Conservation (phyloP, 1,140 invertebrate genomes). For the Bombus impatiens region DNA sequence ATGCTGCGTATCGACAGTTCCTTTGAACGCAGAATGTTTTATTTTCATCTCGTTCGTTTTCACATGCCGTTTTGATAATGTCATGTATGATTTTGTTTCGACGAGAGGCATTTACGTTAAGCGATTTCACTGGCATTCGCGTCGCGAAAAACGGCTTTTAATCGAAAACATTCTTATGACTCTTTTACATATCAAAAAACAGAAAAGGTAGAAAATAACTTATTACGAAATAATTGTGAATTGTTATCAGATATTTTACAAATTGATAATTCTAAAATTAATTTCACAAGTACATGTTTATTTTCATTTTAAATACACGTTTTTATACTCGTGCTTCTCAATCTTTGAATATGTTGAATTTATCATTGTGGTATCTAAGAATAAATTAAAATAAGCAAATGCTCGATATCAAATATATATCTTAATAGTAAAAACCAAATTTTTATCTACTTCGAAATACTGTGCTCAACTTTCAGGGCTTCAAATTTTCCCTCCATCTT, state of each 20-base stretch:
- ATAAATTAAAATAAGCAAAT: too few relatives aligned
- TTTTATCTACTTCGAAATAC: neutral
- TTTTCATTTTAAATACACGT: neutral
- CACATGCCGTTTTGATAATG: conserved; percentile 4
- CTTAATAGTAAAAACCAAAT: too few relatives aligned
- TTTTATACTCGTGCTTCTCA: neutral
- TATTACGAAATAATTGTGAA: neutral
- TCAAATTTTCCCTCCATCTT: neutral
- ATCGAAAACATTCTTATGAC: neutral
- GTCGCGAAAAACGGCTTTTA: conserved; percentile 2
- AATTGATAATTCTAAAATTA: neutral
- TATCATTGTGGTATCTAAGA: too few relatives aligned
- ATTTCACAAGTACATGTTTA: too few relatives aligned
- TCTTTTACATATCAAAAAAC: neutral
- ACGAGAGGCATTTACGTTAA: conserved; percentile 2
- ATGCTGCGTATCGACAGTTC: neutral
- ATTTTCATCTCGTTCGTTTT: neutral
- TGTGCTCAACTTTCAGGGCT: neutral
- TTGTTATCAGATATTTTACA: neutral
- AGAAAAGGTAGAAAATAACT: neutral
- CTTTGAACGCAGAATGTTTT: conserved; percentile 18
- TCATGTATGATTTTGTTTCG: neutral
- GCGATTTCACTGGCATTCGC: neutral
- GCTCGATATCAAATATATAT: too few relatives aligned
- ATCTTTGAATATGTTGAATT: neutral